phyloP scores from a whole-genome alignment of 2,888 invertebrate species.

The Ophion costatus region DNA sequence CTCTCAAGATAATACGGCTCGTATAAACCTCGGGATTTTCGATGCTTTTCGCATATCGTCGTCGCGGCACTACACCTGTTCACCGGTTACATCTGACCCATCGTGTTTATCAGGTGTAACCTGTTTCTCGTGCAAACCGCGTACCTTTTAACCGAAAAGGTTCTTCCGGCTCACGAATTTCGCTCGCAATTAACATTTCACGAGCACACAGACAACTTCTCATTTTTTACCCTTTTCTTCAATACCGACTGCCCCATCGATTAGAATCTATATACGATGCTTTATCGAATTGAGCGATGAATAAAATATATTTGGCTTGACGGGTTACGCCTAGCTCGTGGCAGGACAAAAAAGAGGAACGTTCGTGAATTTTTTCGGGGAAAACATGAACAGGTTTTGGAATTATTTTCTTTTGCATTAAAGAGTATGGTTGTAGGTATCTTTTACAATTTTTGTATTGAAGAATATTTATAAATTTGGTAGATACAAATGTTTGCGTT shows the following conservation, averaged over 20 bases:
- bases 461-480: too few relatives aligned
- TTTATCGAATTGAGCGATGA: not conserved
- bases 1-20: slow-evolving; percentile 51
- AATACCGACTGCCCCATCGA: not conserved
- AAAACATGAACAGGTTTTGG: too few relatives aligned
- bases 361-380: too few relatives aligned
- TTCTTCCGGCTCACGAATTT: not conserved
- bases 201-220: not conserved
- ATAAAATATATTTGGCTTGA: too few relatives aligned
- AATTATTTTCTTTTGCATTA: too few relatives aligned
- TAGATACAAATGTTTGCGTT: too few relatives aligned
- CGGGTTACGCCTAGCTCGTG: too few relatives aligned
- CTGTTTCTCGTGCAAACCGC: slow-evolving; percentile 41
- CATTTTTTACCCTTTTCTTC: not conserved
- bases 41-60: slow-evolving; percentile 46
- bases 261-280: not conserved
- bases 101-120: slow-evolving; percentile 52
- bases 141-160: slow-evolving; percentile 13
- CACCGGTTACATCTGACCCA: slow-evolving; percentile 44
- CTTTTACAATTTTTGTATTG: too few relatives aligned
- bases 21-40: slow-evolving; percentile 38
- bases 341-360: too few relatives aligned
- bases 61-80: slow-evolving; percentile 23
- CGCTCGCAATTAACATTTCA: not conserved
- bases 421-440: too few relatives aligned